These are phyloP conservation scores for Notodromas monacha DNA, from an alignment of 2,888 invertebrate genomes.

Conservation along the genomic window DNA sequence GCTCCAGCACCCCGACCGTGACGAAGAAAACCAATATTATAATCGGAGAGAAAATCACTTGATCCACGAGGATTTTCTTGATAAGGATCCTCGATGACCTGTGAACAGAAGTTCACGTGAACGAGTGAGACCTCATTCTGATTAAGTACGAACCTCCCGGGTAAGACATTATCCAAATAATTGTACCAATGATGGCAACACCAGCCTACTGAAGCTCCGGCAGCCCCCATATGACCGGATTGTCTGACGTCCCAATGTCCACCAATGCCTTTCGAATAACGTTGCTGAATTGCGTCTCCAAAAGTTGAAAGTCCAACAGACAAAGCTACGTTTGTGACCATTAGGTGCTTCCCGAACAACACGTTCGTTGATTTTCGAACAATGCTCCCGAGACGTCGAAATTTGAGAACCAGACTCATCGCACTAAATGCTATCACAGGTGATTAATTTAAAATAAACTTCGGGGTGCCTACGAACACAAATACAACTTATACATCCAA, in stretches of 20 bases:
- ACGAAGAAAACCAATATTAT: constrained; percentile 41
- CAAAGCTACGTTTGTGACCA: constrained; percentile 43
- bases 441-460: too few species aligned
- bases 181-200: constrained; percentile 61
- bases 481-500: too few species aligned
- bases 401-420: too few species aligned
- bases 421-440: too few species aligned
- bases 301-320: constrained; percentile 36
- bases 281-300: constrained; percentile 49
- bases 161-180: constrained; percentile 31
- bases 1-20: constrained; percentile 36
- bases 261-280: constrained; percentile 23
- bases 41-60: constrained; percentile 46
- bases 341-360: constrained; percentile 24
- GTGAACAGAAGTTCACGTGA: too few species aligned
- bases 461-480: too few species aligned
- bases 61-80: constrained; percentile 32
- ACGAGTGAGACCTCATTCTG: too few species aligned
- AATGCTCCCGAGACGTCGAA: too few species aligned
- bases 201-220: constrained; percentile 40
- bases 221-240: constrained; percentile 37
- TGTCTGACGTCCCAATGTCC: constrained; percentile 24
- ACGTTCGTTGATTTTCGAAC: too few species aligned
- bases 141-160: too few species aligned
- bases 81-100: constrained; percentile 9